Evolutionary conservation across 2,888 invertebrate genomes (phyloP), one percentile per base, ranked within the genome.

Genomic region (Drosophila falleni): DNA sequence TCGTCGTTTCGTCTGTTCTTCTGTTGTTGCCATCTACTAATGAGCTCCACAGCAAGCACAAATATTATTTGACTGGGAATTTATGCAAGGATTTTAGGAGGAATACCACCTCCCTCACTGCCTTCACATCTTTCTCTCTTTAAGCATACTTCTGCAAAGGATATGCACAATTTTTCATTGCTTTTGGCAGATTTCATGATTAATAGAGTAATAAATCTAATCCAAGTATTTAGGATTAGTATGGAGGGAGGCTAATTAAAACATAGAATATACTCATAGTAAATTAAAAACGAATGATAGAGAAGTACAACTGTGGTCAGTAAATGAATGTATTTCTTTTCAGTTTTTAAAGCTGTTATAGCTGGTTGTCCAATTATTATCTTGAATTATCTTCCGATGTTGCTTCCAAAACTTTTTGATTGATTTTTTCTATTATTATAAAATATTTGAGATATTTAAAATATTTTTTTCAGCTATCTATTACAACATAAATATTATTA

Each of bases 21-120:
- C 85, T 78, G 73, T 72, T 82, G 74, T 82, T 81, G 64, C 79
- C 80, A 87, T 74, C 77, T 85, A 87, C 87, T 85, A 85, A 85
- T 85, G 86, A 85, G 84, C 87, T 82, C 71, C 79, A 85, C 76
- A 84, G 73, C 80, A 67, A 84, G 82, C 76, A 80, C 84, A 84
- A 84, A 84, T 87, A 84, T 84, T 84, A 85, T 87, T 84, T 74
- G 78, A 82, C 80, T 78, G 42, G 58, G 60, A 87, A 87, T 87
- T 87, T 80, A 85, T 82, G 83, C 83, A 85, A 59, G 63, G 31
- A 46, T 26, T 39, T 47, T 56, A 69, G 55, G 23, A 49, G 42
- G 47, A 35, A 37, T 35, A 10, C n/a, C 15, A 29, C 16, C 37
- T 47, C 16, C 37, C 47, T 37, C 9, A 1, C 6, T 44, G 19